Conservation (phyloP, 2,113 vertebrate genomes). For the Scortum barcoo region DNA sequence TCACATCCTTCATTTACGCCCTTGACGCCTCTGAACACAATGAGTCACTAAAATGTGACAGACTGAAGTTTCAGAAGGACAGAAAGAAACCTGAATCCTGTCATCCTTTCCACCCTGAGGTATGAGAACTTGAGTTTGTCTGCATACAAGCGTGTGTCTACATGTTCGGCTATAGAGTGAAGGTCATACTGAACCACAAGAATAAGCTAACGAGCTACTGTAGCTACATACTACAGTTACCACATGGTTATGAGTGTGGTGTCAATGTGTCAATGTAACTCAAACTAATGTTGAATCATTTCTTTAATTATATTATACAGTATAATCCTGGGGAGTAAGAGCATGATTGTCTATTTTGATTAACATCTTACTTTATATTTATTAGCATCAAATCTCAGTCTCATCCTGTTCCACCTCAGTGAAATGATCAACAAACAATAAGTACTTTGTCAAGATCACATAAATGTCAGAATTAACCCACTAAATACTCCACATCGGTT, state of each 20-base stretch:
- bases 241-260: too few relatives aligned
- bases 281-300: too few relatives aligned
- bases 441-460: neutral
- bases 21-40: slow-evolving; percentile 97
- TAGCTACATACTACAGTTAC: too few relatives aligned
- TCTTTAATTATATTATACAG: too few relatives aligned
- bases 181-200: neutral
- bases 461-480: neutral
- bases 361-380: too few relatives aligned
- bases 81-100: slow-evolving; percentile 96
- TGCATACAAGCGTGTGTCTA: slow-evolving; percentile 3
- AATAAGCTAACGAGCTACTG: too few relatives aligned
- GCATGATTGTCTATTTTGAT: too few relatives aligned
- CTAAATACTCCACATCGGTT: neutral
- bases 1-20: slow-evolving; percentile 49
- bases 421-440: neutral
- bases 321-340: too few relatives aligned
- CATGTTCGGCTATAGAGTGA: neutral
- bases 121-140: slow-evolving; percentile 57
- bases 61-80: slow-evolving; percentile 98
- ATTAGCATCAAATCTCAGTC: too few relatives aligned
- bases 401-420: neutral
- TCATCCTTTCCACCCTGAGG: slow-evolving; percentile 97
- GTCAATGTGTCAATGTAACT: too few relatives aligned
- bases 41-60: slow-evolving; percentile 97